Percentiles rank a stretch among this genome's conserved stretches.
Evolutionary conservation across 1,140 invertebrate species (phyloP).

Genomic region (Drosophila ananassae): DNA sequence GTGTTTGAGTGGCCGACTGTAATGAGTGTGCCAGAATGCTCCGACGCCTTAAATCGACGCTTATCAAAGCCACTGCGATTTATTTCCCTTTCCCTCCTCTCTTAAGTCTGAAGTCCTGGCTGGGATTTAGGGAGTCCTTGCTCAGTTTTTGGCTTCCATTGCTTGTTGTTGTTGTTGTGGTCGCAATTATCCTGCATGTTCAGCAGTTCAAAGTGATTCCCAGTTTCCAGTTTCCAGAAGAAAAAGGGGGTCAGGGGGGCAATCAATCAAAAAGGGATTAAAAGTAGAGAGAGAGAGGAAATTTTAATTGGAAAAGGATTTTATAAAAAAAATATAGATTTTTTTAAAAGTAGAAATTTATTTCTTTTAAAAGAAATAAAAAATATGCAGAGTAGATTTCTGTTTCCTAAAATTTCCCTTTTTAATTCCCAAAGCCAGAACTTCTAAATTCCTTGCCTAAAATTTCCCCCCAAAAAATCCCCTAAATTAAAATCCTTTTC

Average conservation of each 20-base stretch:
- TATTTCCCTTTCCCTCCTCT: slow-evolving; percentile 9
- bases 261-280: slow-evolving; percentile 21
- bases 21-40: slow-evolving; percentile 64
- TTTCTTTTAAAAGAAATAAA: no score
- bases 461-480: no score
- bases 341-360: no score
- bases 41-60: slow-evolving; percentile 59
- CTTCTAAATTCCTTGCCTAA: no score
- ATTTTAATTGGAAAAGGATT: no score
- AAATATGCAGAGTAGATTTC: no score
- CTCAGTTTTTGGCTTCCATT: background rate
- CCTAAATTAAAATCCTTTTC: background rate
- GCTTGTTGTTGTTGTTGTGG: background rate
- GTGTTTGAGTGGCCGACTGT: slow-evolving; percentile 32
- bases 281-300: no score
- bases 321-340: no score
- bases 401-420: no score
- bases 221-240: no score
- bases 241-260: slow-evolving; percentile 24
- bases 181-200: slow-evolving; percentile 27
- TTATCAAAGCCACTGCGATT: slow-evolving; percentile 50
- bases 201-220: slow-evolving; percentile 8
- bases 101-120: no score
- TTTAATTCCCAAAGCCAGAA: no score
- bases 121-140: background rate